Conservation (phyloP, 2,113 vertebrate genomes). For the Tiliqua scincoides region DNA sequence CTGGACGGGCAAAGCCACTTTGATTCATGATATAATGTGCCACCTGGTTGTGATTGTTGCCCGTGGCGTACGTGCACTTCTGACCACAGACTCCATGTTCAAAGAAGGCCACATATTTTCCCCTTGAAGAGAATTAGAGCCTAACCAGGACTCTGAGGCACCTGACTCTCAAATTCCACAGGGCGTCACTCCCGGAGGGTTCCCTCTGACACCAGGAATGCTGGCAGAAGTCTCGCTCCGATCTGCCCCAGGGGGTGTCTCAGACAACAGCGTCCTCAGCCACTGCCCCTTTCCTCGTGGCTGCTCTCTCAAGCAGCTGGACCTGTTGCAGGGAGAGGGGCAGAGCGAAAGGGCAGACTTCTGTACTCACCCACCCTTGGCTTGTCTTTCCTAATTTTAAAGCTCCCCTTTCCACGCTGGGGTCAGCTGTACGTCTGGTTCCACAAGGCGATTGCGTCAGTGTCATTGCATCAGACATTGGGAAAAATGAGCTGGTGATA, state of each 20-base stretch:
- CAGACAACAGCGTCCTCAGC: not conserved
- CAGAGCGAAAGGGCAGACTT: not conserved
- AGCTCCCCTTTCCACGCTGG: not conserved
- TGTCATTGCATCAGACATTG: no score
- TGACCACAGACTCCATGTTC: not conserved
- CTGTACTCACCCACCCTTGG: no score
- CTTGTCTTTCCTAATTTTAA: not conserved
- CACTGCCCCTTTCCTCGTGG: no score
- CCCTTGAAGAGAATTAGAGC: not conserved
- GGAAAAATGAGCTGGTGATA: no score
- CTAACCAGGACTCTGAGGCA: not conserved
- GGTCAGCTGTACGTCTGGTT: not conserved
- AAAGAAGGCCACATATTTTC: not conserved
- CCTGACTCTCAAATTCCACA: not conserved
- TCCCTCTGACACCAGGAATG: not conserved
- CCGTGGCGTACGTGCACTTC: not conserved
- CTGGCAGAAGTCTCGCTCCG: no score
- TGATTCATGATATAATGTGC: not conserved
- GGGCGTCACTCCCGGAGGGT: no score
- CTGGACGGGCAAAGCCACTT: not conserved
- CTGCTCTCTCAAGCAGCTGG: not conserved
- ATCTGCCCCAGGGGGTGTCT: not conserved
- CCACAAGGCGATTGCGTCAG: not conserved
- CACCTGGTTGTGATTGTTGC: not conserved
- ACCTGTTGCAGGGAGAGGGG: not conserved